Percentiles rank a stretch among this genome's conserved stretches.
phyloP scores from a whole-genome alignment of 2,888 invertebrate species.

The Tachystola acroxantha region DNA sequence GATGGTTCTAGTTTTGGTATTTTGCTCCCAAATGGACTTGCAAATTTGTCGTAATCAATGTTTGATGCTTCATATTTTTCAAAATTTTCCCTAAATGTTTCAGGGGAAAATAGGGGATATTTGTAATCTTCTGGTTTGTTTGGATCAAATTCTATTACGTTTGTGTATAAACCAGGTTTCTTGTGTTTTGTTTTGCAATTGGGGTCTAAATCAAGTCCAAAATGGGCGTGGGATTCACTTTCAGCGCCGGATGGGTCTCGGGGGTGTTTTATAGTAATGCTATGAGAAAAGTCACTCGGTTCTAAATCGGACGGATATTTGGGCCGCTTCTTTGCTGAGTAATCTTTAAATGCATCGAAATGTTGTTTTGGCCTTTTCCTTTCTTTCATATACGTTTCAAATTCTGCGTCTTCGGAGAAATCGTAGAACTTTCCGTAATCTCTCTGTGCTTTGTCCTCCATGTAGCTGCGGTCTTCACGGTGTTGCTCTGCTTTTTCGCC shows the following conservation, averaged over 20 bases:
- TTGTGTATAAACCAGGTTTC: constrained; percentile 40
- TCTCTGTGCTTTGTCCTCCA: constrained; percentile 52
- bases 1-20: constrained; percentile 47
- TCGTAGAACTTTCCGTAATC: constrained; percentile 59
- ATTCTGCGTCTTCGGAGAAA: constrained; percentile 49
- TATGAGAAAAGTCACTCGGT: constrained; percentile 60
- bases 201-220: constrained; percentile 53
- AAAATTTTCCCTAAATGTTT: constrained; percentile 41
- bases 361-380: constrained; percentile 44
- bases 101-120: constrained; percentile 38
- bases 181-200: constrained; percentile 62
- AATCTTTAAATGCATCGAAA: constrained; percentile 45
- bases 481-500: constrained; percentile 28
- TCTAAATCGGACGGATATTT: constrained; percentile 51
- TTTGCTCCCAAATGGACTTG: constrained; percentile 42
- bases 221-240: constrained; percentile 49
- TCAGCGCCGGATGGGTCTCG: constrained; percentile 41
- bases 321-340: constrained; percentile 41
- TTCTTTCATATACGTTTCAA: constrained; percentile 33
- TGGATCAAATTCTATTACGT: constrained; percentile 40
- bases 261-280: constrained; percentile 59
- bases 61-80: constrained; percentile 53
- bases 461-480: constrained; percentile 23
- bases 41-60: constrained; percentile 47
- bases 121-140: constrained; percentile 32